phyloP scores from a whole-genome alignment of 2,888 invertebrate genomes.

The Coleophora flavipennella region DNA sequence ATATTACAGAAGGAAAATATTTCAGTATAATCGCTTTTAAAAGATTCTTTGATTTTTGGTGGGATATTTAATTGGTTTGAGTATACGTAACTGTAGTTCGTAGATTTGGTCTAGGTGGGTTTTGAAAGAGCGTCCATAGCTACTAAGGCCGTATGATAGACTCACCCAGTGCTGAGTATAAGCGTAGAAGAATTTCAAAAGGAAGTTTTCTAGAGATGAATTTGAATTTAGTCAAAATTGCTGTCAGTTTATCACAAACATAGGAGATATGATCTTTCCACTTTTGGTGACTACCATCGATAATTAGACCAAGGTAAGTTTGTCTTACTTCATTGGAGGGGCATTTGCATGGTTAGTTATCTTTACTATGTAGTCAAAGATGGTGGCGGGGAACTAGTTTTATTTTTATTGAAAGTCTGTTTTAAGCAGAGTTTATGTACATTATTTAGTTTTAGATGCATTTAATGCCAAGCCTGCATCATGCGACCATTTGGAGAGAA shows the following conservation, averaged over 20 bases:
- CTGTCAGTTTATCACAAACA: constrained; percentile 6
- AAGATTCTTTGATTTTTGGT: not conserved
- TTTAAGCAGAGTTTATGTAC: constrained; percentile 3
- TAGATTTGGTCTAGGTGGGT: not conserved
- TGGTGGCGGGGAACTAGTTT: not conserved
- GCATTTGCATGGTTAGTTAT: no score
- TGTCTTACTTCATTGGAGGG: not conserved
- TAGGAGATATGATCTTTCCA: constrained; percentile 7
- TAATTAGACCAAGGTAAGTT: constrained; percentile 5
- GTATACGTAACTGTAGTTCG: not conserved
- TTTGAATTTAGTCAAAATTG: constrained; percentile 2
- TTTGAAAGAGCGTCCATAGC: not conserved
- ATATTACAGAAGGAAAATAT: not conserved
- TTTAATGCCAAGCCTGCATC: constrained; percentile 15
- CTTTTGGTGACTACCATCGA: constrained; percentile 9
- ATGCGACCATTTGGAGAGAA: constrained; percentile 13
- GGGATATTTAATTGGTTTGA: not conserved
- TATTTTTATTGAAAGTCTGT: not conserved
- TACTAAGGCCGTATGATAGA: not conserved
- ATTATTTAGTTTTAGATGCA: constrained; percentile 11
- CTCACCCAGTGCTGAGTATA: not conserved
- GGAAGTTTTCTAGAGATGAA: not conserved
- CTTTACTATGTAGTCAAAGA: not conserved
- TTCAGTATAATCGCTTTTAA: not conserved
- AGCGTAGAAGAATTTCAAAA: not conserved